Conservation (phyloP, 2,888 invertebrate species). For the Tipula helvola region DNA sequence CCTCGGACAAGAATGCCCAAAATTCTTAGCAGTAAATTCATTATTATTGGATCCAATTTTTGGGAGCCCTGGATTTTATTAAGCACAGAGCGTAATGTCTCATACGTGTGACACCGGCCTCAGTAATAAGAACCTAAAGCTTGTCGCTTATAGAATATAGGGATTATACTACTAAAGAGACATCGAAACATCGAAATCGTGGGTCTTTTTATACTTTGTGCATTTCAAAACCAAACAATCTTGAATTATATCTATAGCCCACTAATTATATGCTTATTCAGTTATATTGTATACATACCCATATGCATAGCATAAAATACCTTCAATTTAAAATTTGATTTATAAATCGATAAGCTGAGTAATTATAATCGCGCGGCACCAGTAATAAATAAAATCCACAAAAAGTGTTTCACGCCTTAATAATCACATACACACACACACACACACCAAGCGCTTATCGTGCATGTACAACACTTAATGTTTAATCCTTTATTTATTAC, state of each 20-base stretch:
- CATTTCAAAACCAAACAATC: too few relatives aligned
- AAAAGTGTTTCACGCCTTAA: neutral
- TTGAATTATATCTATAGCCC: neutral
- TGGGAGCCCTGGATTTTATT: too few relatives aligned
- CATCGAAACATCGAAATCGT: too few relatives aligned
- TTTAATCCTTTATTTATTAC: neutral
- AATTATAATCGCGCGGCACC: neutral
- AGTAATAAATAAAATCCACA: neutral
- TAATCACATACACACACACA: neutral
- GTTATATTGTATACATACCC: neutral
- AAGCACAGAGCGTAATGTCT: too few relatives aligned
- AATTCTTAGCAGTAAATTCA: too few relatives aligned
- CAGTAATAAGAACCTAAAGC: too few relatives aligned
- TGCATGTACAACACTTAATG: neutral
- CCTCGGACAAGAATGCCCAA: too few relatives aligned
- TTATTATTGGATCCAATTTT: too few relatives aligned
- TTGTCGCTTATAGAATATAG: too few relatives aligned
- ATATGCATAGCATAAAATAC: neutral
- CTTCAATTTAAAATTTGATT: neutral
- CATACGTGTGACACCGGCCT: too few relatives aligned
- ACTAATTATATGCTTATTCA: neutral
- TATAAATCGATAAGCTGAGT: neutral
- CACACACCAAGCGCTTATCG: neutral
- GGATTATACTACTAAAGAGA: too few relatives aligned
- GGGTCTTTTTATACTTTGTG: too few relatives aligned